Evolutionary conservation across 1,140 invertebrate genomes (phyloP), one percentile per base, ranked within the genome.

Genomic region (Lethocerus indicus): DNA sequence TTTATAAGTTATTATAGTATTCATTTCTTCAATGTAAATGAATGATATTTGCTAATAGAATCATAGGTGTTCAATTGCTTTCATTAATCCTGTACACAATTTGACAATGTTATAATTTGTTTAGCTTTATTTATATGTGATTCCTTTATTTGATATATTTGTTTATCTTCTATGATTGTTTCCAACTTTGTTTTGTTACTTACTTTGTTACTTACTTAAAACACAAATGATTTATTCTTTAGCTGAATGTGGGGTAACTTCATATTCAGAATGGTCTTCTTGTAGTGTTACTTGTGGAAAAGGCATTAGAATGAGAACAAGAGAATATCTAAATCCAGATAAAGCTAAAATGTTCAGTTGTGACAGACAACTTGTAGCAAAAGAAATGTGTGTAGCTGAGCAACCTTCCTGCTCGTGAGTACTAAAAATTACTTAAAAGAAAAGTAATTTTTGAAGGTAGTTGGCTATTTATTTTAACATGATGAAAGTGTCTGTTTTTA

Each of bases 251-350:
- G 61, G 60, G 20, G 66, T 69, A 2, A 66, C 61, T 6, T 57
- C 64, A 21, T 74, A 69, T 67, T 62, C 63, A 5, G 60, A 71
- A 14, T 92, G 84, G 84, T 80, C 76, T 18, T 64, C 71, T 1
- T 92, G 88, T 64, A 88, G 86, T 1, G 87, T 86, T 35, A 76
- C 72, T 14, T 92, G 88, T 63, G 88, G 89, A 14, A 91, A 91
- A 70, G 89, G 88, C 2, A 67, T 69, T 1, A 70, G 71, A 51
- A 75, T 45, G 26, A 28, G 50, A 28, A 20, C 43, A 24, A 25
- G 49, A 20, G 27, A 3, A 18, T 51, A 51, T 28, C 20, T 23
- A 9, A 43, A 46, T 40, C 43, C 42, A 5, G 32, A 26, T 12
- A 39, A 46, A 46, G 44, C 50, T 4, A 27, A 14, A 20, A 14